Evolutionary conservation across 1,140 invertebrate species (phyloP), one percentile per base, ranked within the genome.

Genomic region (Meloidogyne exigua): DNA sequence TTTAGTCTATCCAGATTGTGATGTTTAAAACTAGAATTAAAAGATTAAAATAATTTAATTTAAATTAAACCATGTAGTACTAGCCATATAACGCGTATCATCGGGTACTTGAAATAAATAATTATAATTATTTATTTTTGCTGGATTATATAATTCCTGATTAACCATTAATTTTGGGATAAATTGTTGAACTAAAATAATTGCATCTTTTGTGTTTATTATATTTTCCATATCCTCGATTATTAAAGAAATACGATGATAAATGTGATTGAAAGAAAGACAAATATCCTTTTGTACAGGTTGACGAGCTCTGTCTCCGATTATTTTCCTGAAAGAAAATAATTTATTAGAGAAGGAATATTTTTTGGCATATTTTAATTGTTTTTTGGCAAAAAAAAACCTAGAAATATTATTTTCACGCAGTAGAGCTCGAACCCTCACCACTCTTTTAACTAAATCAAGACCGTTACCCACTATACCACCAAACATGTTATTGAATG

Each of bases 181-280:
- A 69, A 77, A 83, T 32, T 81, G 78, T 78, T 79, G 79, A 25
- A 79, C 81, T 25, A 71, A 65, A 65, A 77, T 64, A 36, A 25
- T 82, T 23, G 74, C 65, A 10, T 75, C 65, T 49, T 62, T 65
- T 25, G 23, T 44, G 26, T 32, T 73, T 42, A 25, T 18, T 18
- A 68, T 25, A 32, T 26, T 21, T 1, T 69, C 68, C 13, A 63
- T 68, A 63, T 57, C 74, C 62, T 72, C 76, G 12, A 39, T 57
- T 39, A 78, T 71, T 23, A 81, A 64, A 70, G 80, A n/a, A 76
- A 79, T 81, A 18, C 90, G 87, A 90, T 18, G 92, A 91, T 80
- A 93, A 84, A 95, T 92, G 89, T 94, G 94, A 89, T 97, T 81
- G 69, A 81, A 83, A 15, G 81, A 81, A 2, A 83, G 64, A 28